A percentile compares a stretch with the other conserved stretches of the same genome.
Conservation (phyloP, 1,140 invertebrate genomes). For the Venturia canescens region DNA sequence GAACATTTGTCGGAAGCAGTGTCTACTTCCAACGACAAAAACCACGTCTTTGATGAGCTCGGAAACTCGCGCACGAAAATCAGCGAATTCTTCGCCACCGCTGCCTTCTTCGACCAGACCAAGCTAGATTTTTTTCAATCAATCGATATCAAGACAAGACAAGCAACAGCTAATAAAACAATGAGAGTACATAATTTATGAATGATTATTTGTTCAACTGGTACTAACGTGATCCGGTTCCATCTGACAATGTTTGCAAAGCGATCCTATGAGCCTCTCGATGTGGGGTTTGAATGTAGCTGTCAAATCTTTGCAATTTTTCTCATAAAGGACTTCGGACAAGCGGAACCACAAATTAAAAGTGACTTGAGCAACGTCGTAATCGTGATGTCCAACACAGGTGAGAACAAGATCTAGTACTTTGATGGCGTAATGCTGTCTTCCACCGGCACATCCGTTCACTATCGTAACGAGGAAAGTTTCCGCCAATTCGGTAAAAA, state of each 20-base stretch:
- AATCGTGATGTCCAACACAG: constrained; percentile 98
- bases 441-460: constrained; percentile 63
- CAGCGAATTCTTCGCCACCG: constrained; percentile 79
- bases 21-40: constrained; percentile 96
- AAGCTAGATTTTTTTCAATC: constrained; percentile 79
- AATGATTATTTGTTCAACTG: constrained; percentile 37
- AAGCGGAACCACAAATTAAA: constrained; percentile 98
- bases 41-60: constrained; percentile 98
- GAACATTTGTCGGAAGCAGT: constrained; percentile 95
- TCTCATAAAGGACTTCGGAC: constrained; percentile 95
- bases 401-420: constrained; percentile 92
- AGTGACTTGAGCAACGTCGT: constrained; percentile 97
- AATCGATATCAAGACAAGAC: constrained; percentile 15
- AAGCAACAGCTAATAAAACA: constrained; percentile 17
- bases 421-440: constrained; percentile 89
- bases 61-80: constrained; percentile 93
- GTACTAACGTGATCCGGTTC: constrained; percentile 90
- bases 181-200: constrained; percentile 11
- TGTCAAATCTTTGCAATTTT: constrained; percentile 88
- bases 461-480: constrained; percentile 92
- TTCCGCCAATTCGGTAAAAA: constrained; percentile 97
- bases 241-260: constrained; percentile 93
- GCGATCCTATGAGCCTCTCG: constrained; percentile 89
- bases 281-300: constrained; percentile 92
- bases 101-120: constrained; percentile 89